Percentiles rank a stretch among this genome's conserved stretches.
phyloP scores from a whole-genome alignment of 2,888 invertebrate species.

The Allacma fusca region DNA sequence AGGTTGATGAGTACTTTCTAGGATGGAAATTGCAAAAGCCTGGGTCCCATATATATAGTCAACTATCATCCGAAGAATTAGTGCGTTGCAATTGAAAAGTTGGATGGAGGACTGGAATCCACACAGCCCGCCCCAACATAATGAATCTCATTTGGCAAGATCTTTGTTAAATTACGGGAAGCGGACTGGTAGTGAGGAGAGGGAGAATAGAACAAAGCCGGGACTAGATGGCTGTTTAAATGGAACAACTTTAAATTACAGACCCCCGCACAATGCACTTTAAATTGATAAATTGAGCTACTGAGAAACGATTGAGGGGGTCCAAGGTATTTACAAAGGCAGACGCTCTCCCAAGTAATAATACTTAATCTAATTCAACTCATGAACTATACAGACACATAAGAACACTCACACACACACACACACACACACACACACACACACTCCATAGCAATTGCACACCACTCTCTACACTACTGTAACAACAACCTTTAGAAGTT shows the following conservation, averaged over 20 bases:
- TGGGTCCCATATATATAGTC: too few relatives aligned
- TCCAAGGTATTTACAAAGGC: conserved; percentile 37
- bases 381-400: too few relatives aligned
- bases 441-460: too few relatives aligned
- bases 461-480: too few relatives aligned
- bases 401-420: too few relatives aligned
- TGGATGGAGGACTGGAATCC: background rate
- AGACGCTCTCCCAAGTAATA: too few relatives aligned
- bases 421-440: too few relatives aligned
- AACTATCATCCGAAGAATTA: too few relatives aligned
- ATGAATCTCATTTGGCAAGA: conserved; percentile 36
- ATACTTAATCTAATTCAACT: conserved; percentile 39
- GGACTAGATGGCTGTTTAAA: background rate
- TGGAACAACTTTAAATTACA: conserved; percentile 35
- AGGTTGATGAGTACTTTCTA: too few relatives aligned
- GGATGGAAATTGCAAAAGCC: too few relatives aligned
- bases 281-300: conserved; percentile 42
- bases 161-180: conserved; percentile 20
- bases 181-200: too few relatives aligned
- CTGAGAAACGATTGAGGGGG: conserved; percentile 14
- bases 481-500: conserved; percentile 28
- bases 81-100: background rate
- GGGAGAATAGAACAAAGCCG: conserved; percentile 17
- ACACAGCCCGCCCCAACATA: background rate
- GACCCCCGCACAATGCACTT: conserved; percentile 37